Evolutionary conservation across 2,113 vertebrate species (phyloP).

Genomic region (Cygnus atratus): DNA sequence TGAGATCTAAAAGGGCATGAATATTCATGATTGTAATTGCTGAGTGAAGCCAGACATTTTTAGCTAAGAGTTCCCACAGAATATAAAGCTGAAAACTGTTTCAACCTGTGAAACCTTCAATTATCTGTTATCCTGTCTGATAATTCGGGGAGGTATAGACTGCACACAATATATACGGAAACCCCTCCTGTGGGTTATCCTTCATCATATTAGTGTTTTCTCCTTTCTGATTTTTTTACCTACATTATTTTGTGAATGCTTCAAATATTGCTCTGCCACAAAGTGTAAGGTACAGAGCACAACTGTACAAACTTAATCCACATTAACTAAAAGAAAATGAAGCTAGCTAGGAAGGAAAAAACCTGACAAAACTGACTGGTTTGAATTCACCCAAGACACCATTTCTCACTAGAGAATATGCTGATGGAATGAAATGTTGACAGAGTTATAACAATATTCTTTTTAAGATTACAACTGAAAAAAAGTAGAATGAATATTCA

Average conservation of each 20-base stretch:
- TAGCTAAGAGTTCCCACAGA: not conserved
- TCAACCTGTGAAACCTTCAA: not conserved
- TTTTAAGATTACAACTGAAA: not conserved
- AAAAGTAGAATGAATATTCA: not conserved
- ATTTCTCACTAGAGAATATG: not conserved
- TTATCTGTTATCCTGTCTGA: not conserved
- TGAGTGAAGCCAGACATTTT: not conserved
- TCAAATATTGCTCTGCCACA: not conserved
- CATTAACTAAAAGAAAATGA: not conserved
- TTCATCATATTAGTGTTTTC: not conserved
- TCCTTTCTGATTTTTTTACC: not conserved
- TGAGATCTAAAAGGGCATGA: not conserved
- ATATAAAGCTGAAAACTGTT: not conserved
- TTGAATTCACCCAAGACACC: not conserved
- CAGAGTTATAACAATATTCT: not conserved
- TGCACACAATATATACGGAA: not conserved
- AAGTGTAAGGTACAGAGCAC: not conserved
- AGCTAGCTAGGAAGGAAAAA: not conserved
- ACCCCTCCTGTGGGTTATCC: not conserved
- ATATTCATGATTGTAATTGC: not conserved
- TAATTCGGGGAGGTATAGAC: not conserved
- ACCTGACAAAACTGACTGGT: not conserved
- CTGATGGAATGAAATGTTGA: slow-evolving; percentile 32
- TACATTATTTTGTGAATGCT: not conserved
- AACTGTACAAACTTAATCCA: not conserved